Evolutionary conservation across 2,888 invertebrate genomes (phyloP), one percentile per base, ranked within the genome.

Genomic region (Mythimna loreyi): DNA sequence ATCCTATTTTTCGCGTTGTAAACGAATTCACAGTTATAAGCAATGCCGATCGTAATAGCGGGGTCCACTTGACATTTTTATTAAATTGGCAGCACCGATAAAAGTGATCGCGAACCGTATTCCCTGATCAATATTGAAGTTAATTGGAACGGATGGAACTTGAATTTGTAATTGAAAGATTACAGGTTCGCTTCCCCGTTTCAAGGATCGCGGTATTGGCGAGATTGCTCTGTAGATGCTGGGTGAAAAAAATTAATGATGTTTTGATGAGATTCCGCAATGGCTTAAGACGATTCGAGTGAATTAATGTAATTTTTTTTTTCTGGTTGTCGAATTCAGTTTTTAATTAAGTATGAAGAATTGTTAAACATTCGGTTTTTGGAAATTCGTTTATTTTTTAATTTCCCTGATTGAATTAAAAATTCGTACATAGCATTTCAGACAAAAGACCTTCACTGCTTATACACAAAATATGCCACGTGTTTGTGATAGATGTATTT

Each of bases 81-180:
- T 86, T 86, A 87, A 89, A 89, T 89, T 89, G 87, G 85, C 86
- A 86, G 80, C 73, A 82, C 79, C 79, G 85, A 86, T 85, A 86
- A 85, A 88, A 90, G 86, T 87, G 85, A 83, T 84, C 83, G 82
- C 81, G 80, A 82, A 79, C 78, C 67, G 83, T 82, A 88, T 87
- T 86, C 89, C 88, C 89, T 86, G 90, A 91, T 92, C 92, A 87
- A 92, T 92, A 90, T 89, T 83, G 86, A 92, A 92, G 89, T 92
- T 93, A 93, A 93, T 94, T 93, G 93, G 92, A 91, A 88, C 84
- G 88, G 91, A 92, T 91, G 92, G 88, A 85, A 89, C 91, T 92
- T 91, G 92, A 92, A 92, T 93, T 90, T 88, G 90, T 92, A 92
- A 93, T 92, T 92, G 91, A 91, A 91, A 91, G 92, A 92, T 92